These are phyloP conservation scores for Balaenoptera acutorostrata DNA, from an alignment of 2,113 vertebrate genomes.

Conservation along the genomic window DNA sequence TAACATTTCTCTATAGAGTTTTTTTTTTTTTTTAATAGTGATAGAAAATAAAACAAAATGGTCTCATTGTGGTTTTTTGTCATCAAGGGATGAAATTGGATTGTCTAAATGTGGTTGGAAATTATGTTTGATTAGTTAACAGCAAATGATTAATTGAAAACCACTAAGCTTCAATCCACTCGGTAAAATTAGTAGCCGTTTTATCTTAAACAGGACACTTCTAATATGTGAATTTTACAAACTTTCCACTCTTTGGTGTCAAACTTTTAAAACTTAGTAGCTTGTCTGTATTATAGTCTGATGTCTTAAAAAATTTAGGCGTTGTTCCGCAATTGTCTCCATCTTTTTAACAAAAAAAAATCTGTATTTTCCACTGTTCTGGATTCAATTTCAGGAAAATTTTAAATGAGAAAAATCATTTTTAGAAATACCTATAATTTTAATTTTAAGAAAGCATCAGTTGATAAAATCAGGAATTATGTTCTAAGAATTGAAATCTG, in stretches of 20 bases:
- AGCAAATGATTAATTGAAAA: not conserved
- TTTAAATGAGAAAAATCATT: not conserved
- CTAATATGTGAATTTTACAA: not conserved
- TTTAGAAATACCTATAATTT: not conserved
- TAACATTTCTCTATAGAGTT: not conserved
- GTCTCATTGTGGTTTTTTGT: not conserved
- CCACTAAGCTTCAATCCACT: not conserved
- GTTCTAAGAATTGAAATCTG: not conserved
- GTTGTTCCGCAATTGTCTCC: not conserved
- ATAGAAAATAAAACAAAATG: not conserved
- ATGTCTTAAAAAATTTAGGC: not conserved
- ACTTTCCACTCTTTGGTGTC: not conserved
- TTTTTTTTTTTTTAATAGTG: not conserved
- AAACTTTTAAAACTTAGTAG: not conserved
- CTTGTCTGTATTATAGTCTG: not conserved
- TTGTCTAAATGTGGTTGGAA: not conserved
- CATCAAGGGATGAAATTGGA: not conserved
- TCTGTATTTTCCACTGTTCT: not conserved
- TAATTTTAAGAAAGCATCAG: not conserved
- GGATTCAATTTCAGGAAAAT: slow-evolving; percentile 11
- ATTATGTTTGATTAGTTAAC: not conserved
- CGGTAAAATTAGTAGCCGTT: not conserved
- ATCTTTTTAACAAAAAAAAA: not conserved
- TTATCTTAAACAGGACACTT: not conserved
- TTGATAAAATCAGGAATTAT: not conserved